phyloP scores from a whole-genome alignment of 2,113 vertebrate genomes.

The Syrmaticus mikado region DNA sequence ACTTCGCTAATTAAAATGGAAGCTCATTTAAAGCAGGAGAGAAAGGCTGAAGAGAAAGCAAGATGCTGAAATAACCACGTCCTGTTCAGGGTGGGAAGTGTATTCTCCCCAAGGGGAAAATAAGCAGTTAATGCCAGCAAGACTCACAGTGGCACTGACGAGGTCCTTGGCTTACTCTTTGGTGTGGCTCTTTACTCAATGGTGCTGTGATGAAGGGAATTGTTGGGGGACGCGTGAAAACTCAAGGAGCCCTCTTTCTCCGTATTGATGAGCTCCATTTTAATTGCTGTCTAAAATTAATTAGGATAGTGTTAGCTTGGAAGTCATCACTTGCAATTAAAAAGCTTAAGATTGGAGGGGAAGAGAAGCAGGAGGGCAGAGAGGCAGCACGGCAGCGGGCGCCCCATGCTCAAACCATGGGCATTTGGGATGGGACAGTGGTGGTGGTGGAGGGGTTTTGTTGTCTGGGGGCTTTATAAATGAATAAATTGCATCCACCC shows the following conservation, averaged over 20 bases:
- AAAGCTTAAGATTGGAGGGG: not conserved
- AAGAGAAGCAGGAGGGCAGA: not conserved
- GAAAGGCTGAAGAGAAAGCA: fast-evolving
- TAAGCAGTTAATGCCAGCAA: slow-evolving; percentile 38
- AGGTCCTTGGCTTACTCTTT: not conserved
- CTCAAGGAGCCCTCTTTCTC: not conserved
- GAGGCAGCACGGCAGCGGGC: slow-evolving; percentile 2
- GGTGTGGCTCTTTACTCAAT: not conserved
- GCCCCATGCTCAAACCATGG: slow-evolving; percentile 26
- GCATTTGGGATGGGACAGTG: slow-evolving; percentile 25
- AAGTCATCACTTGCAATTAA: slow-evolving; percentile 2
- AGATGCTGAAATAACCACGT: not conserved
- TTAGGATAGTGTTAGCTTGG: slow-evolving; percentile 3
- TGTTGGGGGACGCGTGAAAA: not conserved
- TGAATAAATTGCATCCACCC: slow-evolving; percentile 62
- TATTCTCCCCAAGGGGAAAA: not conserved
- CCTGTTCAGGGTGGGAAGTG: not conserved
- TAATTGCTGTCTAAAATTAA: slow-evolving; percentile 33
- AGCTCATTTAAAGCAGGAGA: not conserved
- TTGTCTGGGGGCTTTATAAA: slow-evolving; percentile 10
- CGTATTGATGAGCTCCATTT: not conserved
- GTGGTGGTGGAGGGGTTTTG: not conserved
- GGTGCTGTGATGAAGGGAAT: not conserved
- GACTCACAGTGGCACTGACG: not conserved
- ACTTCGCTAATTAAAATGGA: not conserved